Evolutionary conservation across 1,140 invertebrate species (phyloP), one percentile per base, ranked within the genome.

Genomic region (Drosophila burlai): DNA sequence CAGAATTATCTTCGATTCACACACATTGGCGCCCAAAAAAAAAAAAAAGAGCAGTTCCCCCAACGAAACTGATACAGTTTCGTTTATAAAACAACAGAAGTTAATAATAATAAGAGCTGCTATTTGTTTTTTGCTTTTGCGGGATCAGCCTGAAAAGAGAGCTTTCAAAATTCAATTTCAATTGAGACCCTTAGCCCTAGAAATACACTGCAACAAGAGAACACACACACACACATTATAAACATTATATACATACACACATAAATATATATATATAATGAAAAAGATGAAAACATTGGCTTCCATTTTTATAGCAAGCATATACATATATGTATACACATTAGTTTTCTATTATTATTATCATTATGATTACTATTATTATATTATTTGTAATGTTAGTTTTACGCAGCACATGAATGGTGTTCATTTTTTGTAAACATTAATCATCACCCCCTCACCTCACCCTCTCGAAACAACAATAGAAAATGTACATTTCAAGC

Each of bases 261-360:
- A 54, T 34, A 54, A 4, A 54, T 11, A 54, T 21, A 13, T 21
- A 21, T 54, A 36, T 54, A 54, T 54, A 54, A 34, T 31, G 24
- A 24, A 16, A 54, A 74, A 43, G 40, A 60, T 21, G 29, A 60
- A 80, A 67, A 83, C 78, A 89, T 91, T 91, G 91, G 91, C 91
- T 92, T 92, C 87, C 91, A 92, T 92, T 87, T 92, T 91, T 60
- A 50, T 60, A 72, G 69, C 65, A 66, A 61, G 57, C 58, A 65
- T 68, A 65, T 68, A 64, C 67, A 50, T 47, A 66, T 57, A 71
- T 55, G 49, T 74, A 69, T 52, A 81, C 79, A 75, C 46, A 71
- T 78, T 85, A 85, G 73, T 85, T 78, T 47, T 81, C 63, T 74
- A 54, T 68, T 77, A 38, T 52, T 29, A 50, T 54, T 69, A 62